These are phyloP conservation scores for Trypoxylon attenuatum DNA, from an alignment of 2,888 invertebrate species.

Conservation along the genomic window DNA sequence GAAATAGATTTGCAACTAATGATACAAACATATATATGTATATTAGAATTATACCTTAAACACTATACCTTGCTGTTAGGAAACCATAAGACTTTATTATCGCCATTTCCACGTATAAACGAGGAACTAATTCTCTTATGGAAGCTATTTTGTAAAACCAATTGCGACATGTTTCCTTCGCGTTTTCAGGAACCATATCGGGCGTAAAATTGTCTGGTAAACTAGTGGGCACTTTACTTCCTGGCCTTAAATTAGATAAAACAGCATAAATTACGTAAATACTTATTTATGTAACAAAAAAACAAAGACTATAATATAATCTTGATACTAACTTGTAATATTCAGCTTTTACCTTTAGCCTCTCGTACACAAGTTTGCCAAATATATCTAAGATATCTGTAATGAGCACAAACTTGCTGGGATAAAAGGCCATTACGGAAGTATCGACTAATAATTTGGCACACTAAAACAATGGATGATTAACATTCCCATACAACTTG, in stretches of 20 bases:
- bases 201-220: slow-evolving; percentile 84
- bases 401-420: slow-evolving; percentile 97
- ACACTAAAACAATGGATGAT: slow-evolving; percentile 78
- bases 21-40: slow-evolving; percentile 1
- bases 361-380: slow-evolving; percentile 90
- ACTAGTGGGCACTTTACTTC: slow-evolving; percentile 75
- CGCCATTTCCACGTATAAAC: slow-evolving; percentile 95
- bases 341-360: slow-evolving; percentile 85
- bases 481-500: slow-evolving; percentile 6
- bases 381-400: slow-evolving; percentile 97
- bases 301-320: background rate
- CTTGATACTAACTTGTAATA: slow-evolving; percentile 76
- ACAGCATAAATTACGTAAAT: background rate
- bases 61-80: slow-evolving; percentile 80
- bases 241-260: slow-evolving; percentile 76
- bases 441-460: slow-evolving; percentile 94
- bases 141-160: slow-evolving; percentile 99
- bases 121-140: slow-evolving; percentile 94
- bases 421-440: slow-evolving; percentile 95
- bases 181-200: slow-evolving; percentile 87
- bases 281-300: slow-evolving; percentile 7
- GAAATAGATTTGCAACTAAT: too few relatives aligned
- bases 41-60: background rate
- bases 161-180: slow-evolving; percentile 97
- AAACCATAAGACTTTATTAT: slow-evolving; percentile 93